Conservation (phyloP, 1,140 invertebrate genomes). For the Physella acuta region DNA sequence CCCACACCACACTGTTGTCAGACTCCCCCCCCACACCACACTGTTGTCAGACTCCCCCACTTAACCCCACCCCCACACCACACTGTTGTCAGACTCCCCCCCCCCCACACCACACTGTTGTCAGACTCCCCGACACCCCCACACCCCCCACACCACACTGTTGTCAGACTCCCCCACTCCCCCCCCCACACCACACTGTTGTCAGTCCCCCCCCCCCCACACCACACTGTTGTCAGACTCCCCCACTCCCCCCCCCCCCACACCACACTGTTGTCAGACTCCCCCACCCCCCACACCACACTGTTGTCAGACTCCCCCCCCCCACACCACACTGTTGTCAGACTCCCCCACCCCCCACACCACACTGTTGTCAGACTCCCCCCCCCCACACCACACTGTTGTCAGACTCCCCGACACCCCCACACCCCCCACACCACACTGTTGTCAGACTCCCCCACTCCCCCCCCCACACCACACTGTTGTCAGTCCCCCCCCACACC, state of each 20-base stretch:
- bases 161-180: background rate
- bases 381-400: background rate
- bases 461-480: background rate
- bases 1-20: too few species aligned
- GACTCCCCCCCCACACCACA: too few species aligned
- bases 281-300: background rate
- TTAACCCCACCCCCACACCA: too few species aligned
- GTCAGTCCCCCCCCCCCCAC: background rate
- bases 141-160: background rate
- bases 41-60: too few species aligned
- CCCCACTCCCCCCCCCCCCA: background rate
- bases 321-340: too few species aligned
- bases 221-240: background rate
- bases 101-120: background rate
- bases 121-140: background rate
- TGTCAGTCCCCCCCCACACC: too few species aligned
- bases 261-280: background rate
- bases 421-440: background rate
- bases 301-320: too few species aligned
- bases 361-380: background rate
- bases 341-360: background rate
- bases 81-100: background rate
- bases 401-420: background rate
- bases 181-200: background rate
- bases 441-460: background rate